Evolutionary conservation across 2,113 vertebrate genomes (phyloP), one percentile per base, ranked within the genome.

Genomic region (Poecile atricapillus): DNA sequence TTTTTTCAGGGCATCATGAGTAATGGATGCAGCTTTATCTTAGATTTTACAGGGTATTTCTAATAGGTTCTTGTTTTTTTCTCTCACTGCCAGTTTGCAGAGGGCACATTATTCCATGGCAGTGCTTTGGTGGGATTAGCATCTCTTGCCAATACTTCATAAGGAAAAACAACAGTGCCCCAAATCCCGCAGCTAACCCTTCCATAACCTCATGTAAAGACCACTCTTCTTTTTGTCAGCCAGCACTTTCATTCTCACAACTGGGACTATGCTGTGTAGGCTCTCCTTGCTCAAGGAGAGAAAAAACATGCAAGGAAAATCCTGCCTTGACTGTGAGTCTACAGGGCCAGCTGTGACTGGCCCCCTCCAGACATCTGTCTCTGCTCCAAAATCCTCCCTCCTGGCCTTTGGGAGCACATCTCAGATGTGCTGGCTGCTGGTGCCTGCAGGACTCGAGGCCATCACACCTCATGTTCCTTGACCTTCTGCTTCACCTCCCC

Each of bases 211-310:
- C 35, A 35, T 18, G 31, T 60, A 82, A 93, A 81, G 41, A n/a
- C 25, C 5, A 35, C 7, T 33, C 23, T 44, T 39, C 27, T 58
- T 80, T 73, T 47, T 84, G 46, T 78, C 80, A 96, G 62, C n/a
- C 67, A 95, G 78, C 76, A 87, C 15, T 82, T 53, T 77, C n/a
- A 70, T 69, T 91, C 56, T 37, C 22, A 27, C 52, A 17, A 2
- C 1, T 12, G 7, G 15, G 5, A 25, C n/a, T 1, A 0, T 12
- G 4, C 17, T 56, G 3, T 1, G 1, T 4, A 68, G 9, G 9
- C 16, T 89, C 4, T 68, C 31, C 11, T 56, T 68, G 14, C 13
- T n/a, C 18, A 67, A 74, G 27, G 23, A 58, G 5, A 55, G 3
- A 37, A 70, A 41, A 68, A 55, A 11, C 12, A 23, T 5, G 2